Conservation (phyloP, 2,888 invertebrate species). For the Drepanosiphum platanoidis region DNA sequence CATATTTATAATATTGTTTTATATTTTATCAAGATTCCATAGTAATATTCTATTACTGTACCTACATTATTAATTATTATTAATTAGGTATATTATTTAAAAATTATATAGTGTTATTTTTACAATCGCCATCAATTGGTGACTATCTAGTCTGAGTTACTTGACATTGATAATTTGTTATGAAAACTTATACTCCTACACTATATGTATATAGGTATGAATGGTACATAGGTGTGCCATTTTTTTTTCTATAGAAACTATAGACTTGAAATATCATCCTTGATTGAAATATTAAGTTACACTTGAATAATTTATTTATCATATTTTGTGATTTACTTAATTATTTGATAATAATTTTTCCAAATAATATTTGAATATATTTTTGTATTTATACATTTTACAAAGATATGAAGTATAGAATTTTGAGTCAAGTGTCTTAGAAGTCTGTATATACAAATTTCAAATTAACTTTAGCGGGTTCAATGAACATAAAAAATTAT, state of each 20-base stretch:
- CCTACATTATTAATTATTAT: too few species aligned
- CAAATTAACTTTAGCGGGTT: too few species aligned
- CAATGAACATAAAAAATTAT: too few species aligned
- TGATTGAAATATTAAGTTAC: neutral
- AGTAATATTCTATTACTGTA: too few species aligned
- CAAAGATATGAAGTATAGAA: neutral
- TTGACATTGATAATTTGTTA: conserved; percentile 22
- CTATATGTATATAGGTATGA: too few species aligned
- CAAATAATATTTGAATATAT: neutral
- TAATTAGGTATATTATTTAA: neutral
- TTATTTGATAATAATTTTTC: neutral
- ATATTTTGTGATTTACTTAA: neutral
- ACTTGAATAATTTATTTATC: neutral
- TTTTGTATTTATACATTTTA: neutral
- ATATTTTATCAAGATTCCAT: too few species aligned
- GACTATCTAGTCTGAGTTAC: neutral
- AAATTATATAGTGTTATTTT: neutral
- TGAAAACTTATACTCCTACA: neutral
- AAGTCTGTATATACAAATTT: too few species aligned
- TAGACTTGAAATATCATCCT: neutral
- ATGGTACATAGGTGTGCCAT: neutral
- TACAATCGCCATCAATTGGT: neutral
- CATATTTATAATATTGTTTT: too few species aligned
- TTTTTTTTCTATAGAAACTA: neutral
- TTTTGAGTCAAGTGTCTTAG: neutral